These are phyloP conservation scores for Dendroctonus ponderosae DNA, from an alignment of 1,140 invertebrate genomes.

Conservation along the genomic window DNA sequence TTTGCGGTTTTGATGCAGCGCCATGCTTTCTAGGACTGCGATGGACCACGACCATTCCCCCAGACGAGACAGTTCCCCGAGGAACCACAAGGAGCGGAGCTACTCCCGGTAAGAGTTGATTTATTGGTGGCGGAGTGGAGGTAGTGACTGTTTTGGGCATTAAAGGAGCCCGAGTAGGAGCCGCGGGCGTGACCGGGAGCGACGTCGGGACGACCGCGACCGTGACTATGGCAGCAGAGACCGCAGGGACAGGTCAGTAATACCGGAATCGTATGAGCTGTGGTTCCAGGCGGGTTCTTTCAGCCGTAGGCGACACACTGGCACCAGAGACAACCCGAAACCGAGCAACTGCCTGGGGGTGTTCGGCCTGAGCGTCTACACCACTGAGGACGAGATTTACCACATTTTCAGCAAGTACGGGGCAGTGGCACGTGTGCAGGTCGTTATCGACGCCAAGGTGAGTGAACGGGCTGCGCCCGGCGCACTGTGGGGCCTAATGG, in stretches of 20 bases:
- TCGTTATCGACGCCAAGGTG: slow-evolving; percentile 95
- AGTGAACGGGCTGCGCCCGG: slow-evolving; percentile 31
- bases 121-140: no score
- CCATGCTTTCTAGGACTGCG: no score
- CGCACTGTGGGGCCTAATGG: not conserved
- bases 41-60: no score
- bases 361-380: slow-evolving; percentile 91
- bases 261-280: slow-evolving; percentile 11
- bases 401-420: slow-evolving; percentile 93
- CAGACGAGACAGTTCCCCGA: no score
- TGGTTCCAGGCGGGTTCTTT: slow-evolving; percentile 39
- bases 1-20: no score
- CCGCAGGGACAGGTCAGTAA: slow-evolving; percentile 37
- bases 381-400: slow-evolving; percentile 89
- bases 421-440: slow-evolving; percentile 87
- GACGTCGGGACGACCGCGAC: slow-evolving; percentile 40
- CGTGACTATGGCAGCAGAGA: slow-evolving; percentile 34
- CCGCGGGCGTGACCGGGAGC: slow-evolving; percentile 41
- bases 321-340: slow-evolving; percentile 76
- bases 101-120: no score
- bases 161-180: slow-evolving; percentile 48
- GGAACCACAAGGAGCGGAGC: no score
- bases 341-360: slow-evolving; percentile 89
- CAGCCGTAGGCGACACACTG: slow-evolving; percentile 58
- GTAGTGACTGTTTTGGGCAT: no score